These are phyloP conservation scores for Theropithecus gelada DNA, from an alignment of 2,113 vertebrate species.

Conservation along the genomic window DNA sequence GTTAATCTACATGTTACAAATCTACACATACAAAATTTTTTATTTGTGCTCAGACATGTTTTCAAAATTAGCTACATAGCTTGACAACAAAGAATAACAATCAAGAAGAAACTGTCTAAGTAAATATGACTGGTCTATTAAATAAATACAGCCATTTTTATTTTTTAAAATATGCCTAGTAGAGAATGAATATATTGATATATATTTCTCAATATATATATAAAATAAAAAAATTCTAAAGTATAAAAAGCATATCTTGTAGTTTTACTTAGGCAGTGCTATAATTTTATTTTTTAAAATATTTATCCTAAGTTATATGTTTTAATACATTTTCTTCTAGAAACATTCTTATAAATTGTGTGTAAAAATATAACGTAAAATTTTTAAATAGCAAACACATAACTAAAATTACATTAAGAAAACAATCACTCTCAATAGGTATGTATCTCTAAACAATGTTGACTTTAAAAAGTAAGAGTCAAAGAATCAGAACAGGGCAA, in stretches of 20 bases:
- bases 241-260: background rate
- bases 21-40: background rate
- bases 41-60: too few species aligned
- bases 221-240: background rate
- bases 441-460: background rate
- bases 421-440: background rate
- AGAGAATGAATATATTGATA: background rate
- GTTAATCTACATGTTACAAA: background rate
- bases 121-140: background rate
- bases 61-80: background rate
- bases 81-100: background rate
- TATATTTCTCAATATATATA: background rate
- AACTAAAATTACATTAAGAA: constrained; percentile 28
- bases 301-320: background rate
- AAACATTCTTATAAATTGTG: background rate
- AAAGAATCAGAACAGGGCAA: background rate
- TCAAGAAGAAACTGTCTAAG: background rate
- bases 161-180: background rate
- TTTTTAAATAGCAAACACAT: background rate
- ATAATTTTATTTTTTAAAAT: background rate
- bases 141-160: background rate
- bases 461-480: background rate
- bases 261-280: background rate
- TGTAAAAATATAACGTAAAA: background rate
- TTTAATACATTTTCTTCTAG: background rate